Percentiles rank a stretch among this genome's conserved stretches.
Evolutionary conservation across 1,140 invertebrate genomes (phyloP).

Genomic region (Streblospio benedicti): DNA sequence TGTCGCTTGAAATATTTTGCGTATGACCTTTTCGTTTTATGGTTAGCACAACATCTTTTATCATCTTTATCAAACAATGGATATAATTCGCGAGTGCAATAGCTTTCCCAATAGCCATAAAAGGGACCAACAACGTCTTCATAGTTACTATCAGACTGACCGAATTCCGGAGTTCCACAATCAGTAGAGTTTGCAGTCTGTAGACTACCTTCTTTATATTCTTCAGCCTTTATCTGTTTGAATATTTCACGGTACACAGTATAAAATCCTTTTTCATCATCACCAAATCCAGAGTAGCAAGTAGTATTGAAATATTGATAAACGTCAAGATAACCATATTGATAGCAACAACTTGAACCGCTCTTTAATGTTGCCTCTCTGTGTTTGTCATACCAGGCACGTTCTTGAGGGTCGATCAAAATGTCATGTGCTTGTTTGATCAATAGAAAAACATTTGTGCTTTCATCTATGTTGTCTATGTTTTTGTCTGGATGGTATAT

Average conservation of each 20-base stretch:
- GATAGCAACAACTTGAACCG: slow-evolving; percentile 66
- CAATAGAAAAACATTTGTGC: slow-evolving; percentile 82
- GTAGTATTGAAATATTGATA: slow-evolving; percentile 80
- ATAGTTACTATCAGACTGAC: slow-evolving; percentile 70
- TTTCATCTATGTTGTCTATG: slow-evolving; percentile 67
- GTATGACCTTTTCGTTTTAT: slow-evolving; percentile 65
- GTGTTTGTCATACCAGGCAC: slow-evolving; percentile 90
- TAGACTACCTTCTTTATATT: slow-evolving; percentile 79
- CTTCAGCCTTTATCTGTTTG: slow-evolving; percentile 70
- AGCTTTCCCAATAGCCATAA: slow-evolving; percentile 86
- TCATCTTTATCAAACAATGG: slow-evolving; percentile 87
- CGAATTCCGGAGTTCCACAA: slow-evolving; percentile 71
- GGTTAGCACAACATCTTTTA: slow-evolving; percentile 71
- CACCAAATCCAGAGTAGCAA: slow-evolving; percentile 82
- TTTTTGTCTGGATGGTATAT: slow-evolving; percentile 92
- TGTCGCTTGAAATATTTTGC: slow-evolving; percentile 96
- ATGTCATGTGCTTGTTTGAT: slow-evolving; percentile 95
- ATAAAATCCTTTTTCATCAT: slow-evolving; percentile 85
- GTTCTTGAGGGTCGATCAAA: slow-evolving; percentile 81
- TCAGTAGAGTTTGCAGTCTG: slow-evolving; percentile 61
- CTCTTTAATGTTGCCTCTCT: slow-evolving; percentile 72
- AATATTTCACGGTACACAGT: slow-evolving; percentile 80
- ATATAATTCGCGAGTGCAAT: slow-evolving; percentile 69
- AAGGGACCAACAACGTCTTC: slow-evolving; percentile 77
- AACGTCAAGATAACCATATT: slow-evolving; percentile 79